phyloP scores from a whole-genome alignment of 1,140 invertebrate species.

The Trissolcus basalis region DNA sequence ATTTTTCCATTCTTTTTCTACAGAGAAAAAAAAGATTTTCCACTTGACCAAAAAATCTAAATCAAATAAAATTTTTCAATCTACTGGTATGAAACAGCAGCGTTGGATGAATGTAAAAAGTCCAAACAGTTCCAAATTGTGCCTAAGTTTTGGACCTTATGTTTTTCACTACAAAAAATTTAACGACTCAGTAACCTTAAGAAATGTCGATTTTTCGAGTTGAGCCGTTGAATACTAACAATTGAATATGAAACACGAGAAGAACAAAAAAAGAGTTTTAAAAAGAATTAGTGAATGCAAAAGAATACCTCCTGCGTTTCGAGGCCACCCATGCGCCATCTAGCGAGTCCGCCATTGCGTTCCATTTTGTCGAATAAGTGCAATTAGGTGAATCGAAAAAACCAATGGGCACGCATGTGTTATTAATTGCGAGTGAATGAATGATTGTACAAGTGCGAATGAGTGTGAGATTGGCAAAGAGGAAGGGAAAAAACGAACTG shows the following conservation, averaged over 20 bases:
- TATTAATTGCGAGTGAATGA: constrained; percentile 42
- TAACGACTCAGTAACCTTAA: constrained; percentile 50
- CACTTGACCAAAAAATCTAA: background rate
- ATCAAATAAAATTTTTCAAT: constrained; percentile 15
- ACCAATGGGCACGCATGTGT: constrained; percentile 58
- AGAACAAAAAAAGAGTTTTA: constrained; percentile 28
- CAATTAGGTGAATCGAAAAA: constrained; percentile 72
- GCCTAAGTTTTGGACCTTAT: constrained; percentile 75
- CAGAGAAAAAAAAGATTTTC: too few relatives aligned
- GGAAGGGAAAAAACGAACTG: constrained; percentile 68
- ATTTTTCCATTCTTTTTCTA: too few relatives aligned
- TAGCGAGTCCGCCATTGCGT: constrained; percentile 72
- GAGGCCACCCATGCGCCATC: constrained; percentile 72
- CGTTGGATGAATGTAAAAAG: constrained; percentile 55
- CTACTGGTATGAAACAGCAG: constrained; percentile 9
- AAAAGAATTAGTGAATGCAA: constrained; percentile 21
- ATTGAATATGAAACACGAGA: constrained; percentile 30
- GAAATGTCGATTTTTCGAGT: constrained; percentile 30
- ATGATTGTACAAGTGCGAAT: constrained; percentile 9
- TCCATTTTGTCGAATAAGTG: constrained; percentile 77
- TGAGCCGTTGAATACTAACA: constrained; percentile 22
- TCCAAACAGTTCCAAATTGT: constrained; percentile 76
- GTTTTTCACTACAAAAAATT: constrained; percentile 66
- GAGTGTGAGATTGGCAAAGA: constrained; percentile 32
- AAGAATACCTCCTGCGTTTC: constrained; percentile 69